Percentiles rank a stretch among this genome's conserved stretches.
phyloP scores from a whole-genome alignment of 2,113 vertebrate genomes.

The Dromaius novaehollandiae region DNA sequence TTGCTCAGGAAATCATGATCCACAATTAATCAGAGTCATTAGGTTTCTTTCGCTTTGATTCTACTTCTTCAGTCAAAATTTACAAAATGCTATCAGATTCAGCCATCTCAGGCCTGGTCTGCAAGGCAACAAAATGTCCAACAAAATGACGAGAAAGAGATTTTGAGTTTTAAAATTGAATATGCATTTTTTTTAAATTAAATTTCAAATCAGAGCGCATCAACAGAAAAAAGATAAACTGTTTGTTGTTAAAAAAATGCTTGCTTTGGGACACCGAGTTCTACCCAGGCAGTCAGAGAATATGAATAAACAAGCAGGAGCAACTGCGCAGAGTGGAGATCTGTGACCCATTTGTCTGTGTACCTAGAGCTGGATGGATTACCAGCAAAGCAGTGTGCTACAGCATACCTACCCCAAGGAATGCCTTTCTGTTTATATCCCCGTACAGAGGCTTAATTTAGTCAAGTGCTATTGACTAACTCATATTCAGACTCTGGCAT shows the following conservation, averaged over 20 bases:
- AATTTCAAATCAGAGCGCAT: neutral
- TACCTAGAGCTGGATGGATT: neutral
- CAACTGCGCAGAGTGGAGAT: no score
- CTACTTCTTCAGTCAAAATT: neutral
- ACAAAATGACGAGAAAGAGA: neutral
- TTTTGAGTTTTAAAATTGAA: neutral
- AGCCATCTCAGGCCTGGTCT: neutral
- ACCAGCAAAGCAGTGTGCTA: neutral
- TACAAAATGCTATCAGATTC: neutral
- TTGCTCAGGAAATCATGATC: neutral
- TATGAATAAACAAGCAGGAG: neutral
- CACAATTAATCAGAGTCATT: neutral
- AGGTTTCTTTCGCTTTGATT: neutral
- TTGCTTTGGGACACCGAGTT: neutral
- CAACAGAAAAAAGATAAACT: neutral
- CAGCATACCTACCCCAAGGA: neutral
- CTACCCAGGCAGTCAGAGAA: neutral
- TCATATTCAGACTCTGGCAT: neutral
- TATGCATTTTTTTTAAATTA: neutral
- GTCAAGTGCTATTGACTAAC: no score
- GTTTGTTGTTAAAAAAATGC: neutral
- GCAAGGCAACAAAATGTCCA: neutral
- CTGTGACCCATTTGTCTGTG: neutral
- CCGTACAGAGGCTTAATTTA: neutral
- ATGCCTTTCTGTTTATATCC: neutral